Base-by-base conservation (phyloP, 37 sponge, comb jelly and placozoan species). In the Beroe ovata region DNA sequence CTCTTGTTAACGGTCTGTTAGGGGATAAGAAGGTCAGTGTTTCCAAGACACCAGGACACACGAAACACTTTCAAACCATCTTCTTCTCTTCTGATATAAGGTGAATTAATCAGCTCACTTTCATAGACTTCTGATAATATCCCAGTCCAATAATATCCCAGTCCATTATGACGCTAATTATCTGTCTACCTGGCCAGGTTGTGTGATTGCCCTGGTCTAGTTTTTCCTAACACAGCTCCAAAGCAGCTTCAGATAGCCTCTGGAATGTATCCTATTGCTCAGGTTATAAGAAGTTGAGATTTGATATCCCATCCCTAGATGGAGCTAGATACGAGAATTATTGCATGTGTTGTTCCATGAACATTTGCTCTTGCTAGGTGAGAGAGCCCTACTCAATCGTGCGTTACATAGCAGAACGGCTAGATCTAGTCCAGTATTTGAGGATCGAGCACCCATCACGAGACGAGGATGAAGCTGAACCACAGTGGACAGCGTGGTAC, bases 1-100 rank as follows among this genome's bases (percentile, higher is more conserved):
- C 99, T 0, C 89, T 97, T 0, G 90, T 97, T 8, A 97, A 97
- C 91, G 99, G 96, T 16, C 60, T 97, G 6, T 81, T 97, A 90
- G 92, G 91, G 29, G 92, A 94, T 38, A 97, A 96, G 93, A 95
- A 95, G 89, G 99, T 97, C 42, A 97, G 99, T 58, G 92, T 92
- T 19, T 97, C 99, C 0, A 89, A 94, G 29, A 95, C 99, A 0
- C 99, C 99, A 38, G 99, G 99, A 40, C 99, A 97, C 92, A 97
- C 99, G 29, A 97, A 97, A 38, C 99, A 97, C 91, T 97, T 97
- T 64, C 99, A 97, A 88, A 97, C 98, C 21, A 93, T 97, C 88
- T 95, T 90, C 92, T 93, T 95, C 88, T 91, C 95, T 11, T 93
- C 88, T 29, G 71, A 92, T 4, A 54, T 97, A 11, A 66, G 69